Evolutionary conservation across 2,888 invertebrate species (phyloP).

Genomic region (Polydrusus pterygomalis): DNA sequence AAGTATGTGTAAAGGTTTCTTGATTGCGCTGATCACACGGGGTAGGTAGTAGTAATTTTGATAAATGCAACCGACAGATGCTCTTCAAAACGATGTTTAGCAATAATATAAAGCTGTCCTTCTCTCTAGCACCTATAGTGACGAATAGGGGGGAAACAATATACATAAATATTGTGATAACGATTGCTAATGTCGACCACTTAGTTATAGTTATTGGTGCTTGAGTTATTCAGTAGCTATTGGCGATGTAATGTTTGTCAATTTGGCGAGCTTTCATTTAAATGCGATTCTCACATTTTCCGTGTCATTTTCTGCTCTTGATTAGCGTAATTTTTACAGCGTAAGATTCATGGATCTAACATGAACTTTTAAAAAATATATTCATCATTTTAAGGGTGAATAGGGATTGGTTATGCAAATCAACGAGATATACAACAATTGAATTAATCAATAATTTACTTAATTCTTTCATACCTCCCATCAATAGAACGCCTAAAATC

Average conservation of each 20-base stretch:
- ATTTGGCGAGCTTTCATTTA: not conserved
- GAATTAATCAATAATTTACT: no score
- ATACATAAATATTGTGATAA: constrained; percentile 47
- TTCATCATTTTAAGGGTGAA: not conserved
- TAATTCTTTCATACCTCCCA: no score
- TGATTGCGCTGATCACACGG: constrained; percentile 26
- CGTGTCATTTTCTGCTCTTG: no score
- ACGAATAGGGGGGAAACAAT: constrained; percentile 40
- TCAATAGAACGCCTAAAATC: no score
- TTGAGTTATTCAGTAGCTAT: constrained; percentile 27
- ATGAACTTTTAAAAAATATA: no score
- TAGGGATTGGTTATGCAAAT: not conserved
- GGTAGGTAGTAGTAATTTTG: constrained; percentile 30
- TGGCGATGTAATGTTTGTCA: constrained; percentile 9
- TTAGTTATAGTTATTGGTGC: constrained; percentile 46
- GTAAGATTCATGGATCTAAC: no score
- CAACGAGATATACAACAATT: no score
- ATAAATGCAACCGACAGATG: constrained; percentile 42
- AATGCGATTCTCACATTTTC: not conserved
- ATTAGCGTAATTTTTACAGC: no score
- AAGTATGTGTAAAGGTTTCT: constrained; percentile 17
- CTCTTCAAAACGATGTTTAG: constrained; percentile 38
- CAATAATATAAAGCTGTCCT: constrained; percentile 48
- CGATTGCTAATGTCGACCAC: constrained; percentile 42
- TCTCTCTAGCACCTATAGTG: constrained; percentile 41